Base-by-base conservation (phyloP, 2,888 invertebrate genomes). In the Galerucella calmariensis region DNA sequence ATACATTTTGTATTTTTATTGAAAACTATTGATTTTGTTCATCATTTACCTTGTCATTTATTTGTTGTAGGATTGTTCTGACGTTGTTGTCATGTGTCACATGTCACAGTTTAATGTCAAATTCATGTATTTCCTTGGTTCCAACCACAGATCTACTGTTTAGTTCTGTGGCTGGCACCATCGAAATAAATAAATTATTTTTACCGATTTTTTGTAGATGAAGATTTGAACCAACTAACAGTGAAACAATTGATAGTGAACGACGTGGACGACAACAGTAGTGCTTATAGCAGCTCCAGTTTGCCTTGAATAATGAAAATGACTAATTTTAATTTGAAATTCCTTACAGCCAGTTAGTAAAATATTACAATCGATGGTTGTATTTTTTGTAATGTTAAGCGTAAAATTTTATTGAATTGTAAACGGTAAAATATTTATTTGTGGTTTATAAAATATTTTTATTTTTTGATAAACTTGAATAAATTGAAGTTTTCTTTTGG, bases 241-340 rank as follows among this genome's bases (percentile, higher is more conserved):
- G 78, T 80, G 14, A 83, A 82, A 72, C 81, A 82, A 72, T 73
- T 82, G 51, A 78, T 77, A 44, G 76, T 82, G 10, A 71, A 71
- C 9, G 69, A 72, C 65, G 78, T 79, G 63, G 85, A 84, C n/a
- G 86, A 86, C 63, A 84, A 80, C 72, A 85, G 86, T 70, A 85
- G 85, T 68, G 85, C 85, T 56, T 85, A 85, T 72, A 85, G 85
- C 70, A 85, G 84, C 77, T 85, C 85, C 8, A 84, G 84, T 74
- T 73, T 80, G 62, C 65, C 75, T 16, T 76, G 73, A 78, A 56
- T 16, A 63, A n/a, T 16, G 2, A 65, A 65, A 14, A 10, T 14
- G 16, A 61, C 14, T 12, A 61, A 27, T 58, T 58, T 58, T 58
- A 58, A 41, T 41, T 41, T 58, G 11, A 27, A 61, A n/a, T 20